Evolutionary conservation across 2,888 invertebrate species (phyloP), one percentile per base, ranked within the genome.

Genomic region (Odontocerum albicorne): DNA sequence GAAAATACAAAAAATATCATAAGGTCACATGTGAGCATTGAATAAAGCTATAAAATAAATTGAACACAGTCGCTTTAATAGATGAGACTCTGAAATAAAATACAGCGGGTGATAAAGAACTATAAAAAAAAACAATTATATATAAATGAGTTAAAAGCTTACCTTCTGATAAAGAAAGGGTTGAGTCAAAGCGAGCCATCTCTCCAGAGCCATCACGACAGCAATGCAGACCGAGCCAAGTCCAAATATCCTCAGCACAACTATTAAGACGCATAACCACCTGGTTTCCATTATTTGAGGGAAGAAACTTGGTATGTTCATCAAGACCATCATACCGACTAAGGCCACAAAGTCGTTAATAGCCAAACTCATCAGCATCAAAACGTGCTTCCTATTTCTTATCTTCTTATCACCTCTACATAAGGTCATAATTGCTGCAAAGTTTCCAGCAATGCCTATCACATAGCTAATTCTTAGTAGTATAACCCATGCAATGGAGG

Each of bases 91-190:
- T n/a, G n/a, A n/a, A n/a, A n/a, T n/a, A n/a, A n/a, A n/a, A n/a
- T n/a, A n/a, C n/a, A n/a, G n/a, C n/a, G n/a, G n/a, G n/a, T n/a
- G n/a, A n/a, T n/a, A n/a, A n/a, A n/a, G n/a, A n/a, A n/a, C n/a
- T n/a, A n/a, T n/a, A n/a, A n/a, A n/a, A n/a, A n/a, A n/a, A n/a
- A n/a, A n/a, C n/a, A n/a, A 8, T 35, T 15, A 35, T 35, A 15
- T 4, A 20, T 2, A 40, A 36, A n/a, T n/a, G n/a, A n/a, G n/a
- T n/a, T n/a, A n/a, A n/a, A n/a, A n/a, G 49, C 69, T 70, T 72
- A 92, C 92, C 87, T 90, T 90, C 71, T 92, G 92, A 70, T 92
- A 93, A 64, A 89, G 79, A 72, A 93, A 93, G 32, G 92, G 92
- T 63, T 88, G 80, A 8, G 92, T 91, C 63, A 93, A 82, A 16